These are phyloP conservation scores for Marcusenius ussheri DNA, from an alignment of 2,113 vertebrate species.

Conservation along the genomic window DNA sequence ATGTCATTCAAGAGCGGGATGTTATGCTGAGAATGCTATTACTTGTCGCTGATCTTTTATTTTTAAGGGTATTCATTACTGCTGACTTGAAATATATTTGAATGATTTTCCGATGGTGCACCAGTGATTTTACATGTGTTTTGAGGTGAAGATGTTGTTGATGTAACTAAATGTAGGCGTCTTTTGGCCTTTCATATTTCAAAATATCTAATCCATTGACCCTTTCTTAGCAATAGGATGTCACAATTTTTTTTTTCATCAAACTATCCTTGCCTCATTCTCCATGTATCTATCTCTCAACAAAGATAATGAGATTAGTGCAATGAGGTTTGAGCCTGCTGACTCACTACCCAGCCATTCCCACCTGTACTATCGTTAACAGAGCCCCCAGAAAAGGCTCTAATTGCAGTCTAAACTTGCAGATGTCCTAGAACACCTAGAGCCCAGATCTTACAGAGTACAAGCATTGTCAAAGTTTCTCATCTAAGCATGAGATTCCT, in stretches of 20 bases:
- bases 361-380: background rate
- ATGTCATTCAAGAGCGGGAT: background rate
- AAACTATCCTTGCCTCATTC: background rate
- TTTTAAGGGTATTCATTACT: background rate
- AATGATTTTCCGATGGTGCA: background rate
- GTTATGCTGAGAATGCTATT: background rate
- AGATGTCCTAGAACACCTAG: background rate
- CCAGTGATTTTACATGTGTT: background rate
- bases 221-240: background rate
- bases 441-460: background rate
- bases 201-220: background rate
- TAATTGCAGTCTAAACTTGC: background rate
- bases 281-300: background rate
- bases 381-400: background rate
- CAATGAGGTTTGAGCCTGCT: background rate
- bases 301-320: constrained; percentile 16
- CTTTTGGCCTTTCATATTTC: background rate
- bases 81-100: background rate
- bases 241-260: background rate
- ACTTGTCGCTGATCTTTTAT: background rate
- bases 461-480: background rate
- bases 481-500: background rate
- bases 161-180: background rate
- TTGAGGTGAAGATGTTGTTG: background rate
- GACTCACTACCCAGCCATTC: background rate